A percentile compares a stretch with the other conserved stretches of the same genome.
Conservation (phyloP, 2,888 invertebrate genomes). For the Drosophila robusta region DNA sequence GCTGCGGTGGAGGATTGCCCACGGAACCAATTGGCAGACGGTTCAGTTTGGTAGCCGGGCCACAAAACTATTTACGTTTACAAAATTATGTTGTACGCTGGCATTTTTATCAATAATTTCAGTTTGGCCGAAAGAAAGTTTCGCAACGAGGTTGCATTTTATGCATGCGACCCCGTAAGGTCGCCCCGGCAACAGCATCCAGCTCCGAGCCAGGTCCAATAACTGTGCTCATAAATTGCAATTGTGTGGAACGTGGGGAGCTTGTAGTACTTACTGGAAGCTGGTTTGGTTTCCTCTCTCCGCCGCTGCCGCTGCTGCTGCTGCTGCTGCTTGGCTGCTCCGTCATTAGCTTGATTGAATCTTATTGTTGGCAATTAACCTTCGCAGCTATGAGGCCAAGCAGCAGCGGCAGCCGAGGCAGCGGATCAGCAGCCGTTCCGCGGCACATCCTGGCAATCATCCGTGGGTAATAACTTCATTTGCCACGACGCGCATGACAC, state of each 20-base stretch:
- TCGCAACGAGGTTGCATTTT: slow-evolving; percentile 59
- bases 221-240: slow-evolving; percentile 70
- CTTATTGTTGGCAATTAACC: slow-evolving; percentile 80
- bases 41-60: slow-evolving; percentile 42
- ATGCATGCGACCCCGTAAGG: slow-evolving; percentile 74
- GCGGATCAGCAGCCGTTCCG: slow-evolving; percentile 15
- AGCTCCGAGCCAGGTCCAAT: slow-evolving; percentile 29
- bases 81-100: slow-evolving; percentile 51
- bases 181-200: slow-evolving; percentile 31
- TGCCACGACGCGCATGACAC: slow-evolving; percentile 55
- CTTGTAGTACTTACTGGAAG: slow-evolving; percentile 25
- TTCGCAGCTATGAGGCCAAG: slow-evolving; percentile 65
- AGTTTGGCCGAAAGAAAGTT: slow-evolving; percentile 51
- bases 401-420: slow-evolving; percentile 21
- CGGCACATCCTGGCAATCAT: slow-evolving; percentile 31
- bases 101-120: slow-evolving; percentile 57
- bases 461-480: slow-evolving; percentile 70
- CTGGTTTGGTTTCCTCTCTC: slow-evolving; percentile 37
- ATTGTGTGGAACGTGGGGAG: slow-evolving; percentile 53
- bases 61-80: slow-evolving; percentile 49
- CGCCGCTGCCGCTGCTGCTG: background rate
- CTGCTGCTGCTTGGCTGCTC: slow-evolving; percentile 43
- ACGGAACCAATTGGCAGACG: slow-evolving; percentile 23
- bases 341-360: slow-evolving; percentile 80
- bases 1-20: slow-evolving; percentile 7